These are phyloP conservation scores for Zeugodacus cucurbitae DNA, from an alignment of 1,140 invertebrate species.

Conservation along the genomic window DNA sequence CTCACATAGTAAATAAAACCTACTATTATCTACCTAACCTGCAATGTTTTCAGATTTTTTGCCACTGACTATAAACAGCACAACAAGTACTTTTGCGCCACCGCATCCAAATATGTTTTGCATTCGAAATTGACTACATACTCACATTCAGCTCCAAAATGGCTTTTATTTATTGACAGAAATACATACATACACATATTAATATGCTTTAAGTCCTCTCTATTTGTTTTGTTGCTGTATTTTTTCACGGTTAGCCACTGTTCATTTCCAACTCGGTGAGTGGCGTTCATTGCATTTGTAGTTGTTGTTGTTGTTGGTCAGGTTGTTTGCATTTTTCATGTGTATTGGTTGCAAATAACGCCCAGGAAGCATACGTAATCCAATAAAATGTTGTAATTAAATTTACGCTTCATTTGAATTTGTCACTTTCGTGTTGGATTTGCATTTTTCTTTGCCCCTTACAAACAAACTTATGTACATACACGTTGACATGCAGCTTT, in stretches of 20 bases:
- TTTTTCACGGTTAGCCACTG: background rate
- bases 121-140: background rate
- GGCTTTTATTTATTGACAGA: too few relatives aligned
- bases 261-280: background rate
- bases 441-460: background rate
- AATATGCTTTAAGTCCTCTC: too few relatives aligned
- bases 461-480: too few relatives aligned
- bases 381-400: slow-evolving; percentile 48
- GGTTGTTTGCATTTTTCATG: background rate
- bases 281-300: background rate
- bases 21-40: too few relatives aligned
- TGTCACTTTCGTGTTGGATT: slow-evolving; percentile 43
- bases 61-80: slow-evolving; percentile 30
- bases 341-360: background rate
- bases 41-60: background rate
- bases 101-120: background rate
- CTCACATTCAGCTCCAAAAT: background rate
- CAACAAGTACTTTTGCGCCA: background rate
- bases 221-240: background rate
- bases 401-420: slow-evolving; percentile 48
- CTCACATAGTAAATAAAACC: background rate
- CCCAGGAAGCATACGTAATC: slow-evolving; percentile 40
- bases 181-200: too few relatives aligned
- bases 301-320: background rate
- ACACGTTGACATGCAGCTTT: too few relatives aligned